Evolutionary conservation across 1,140 invertebrate genomes (phyloP).

Genomic region (Micrasema longulum): DNA sequence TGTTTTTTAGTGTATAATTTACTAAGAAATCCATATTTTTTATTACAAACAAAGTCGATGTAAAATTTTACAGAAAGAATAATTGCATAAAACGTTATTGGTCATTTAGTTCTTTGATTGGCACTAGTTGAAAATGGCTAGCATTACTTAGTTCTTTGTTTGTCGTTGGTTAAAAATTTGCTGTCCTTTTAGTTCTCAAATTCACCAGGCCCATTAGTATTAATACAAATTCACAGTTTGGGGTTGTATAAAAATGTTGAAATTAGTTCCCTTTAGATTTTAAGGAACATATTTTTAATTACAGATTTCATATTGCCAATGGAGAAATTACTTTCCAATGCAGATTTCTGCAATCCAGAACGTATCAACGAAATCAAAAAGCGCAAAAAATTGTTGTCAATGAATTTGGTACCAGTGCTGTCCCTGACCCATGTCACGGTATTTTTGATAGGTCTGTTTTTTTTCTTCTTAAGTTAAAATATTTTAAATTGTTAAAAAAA

Average conservation of each 20-base stretch:
- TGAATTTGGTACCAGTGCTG: conserved; percentile 85
- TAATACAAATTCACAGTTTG: not conserved
- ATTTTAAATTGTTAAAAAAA: not conserved
- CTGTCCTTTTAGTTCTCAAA: no score
- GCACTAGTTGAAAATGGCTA: not conserved
- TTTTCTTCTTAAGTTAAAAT: not conserved
- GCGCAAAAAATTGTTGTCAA: conserved; percentile 84
- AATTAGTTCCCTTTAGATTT: not conserved
- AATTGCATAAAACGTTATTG: no score
- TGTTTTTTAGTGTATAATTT: no score
- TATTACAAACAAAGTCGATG: no score
- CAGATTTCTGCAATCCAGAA: conserved; percentile 81
- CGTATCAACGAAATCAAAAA: conserved; percentile 78
- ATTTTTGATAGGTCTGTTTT: conserved; percentile 80
- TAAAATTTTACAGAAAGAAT: no score
- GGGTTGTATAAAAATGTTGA: not conserved
- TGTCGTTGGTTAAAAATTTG: not conserved
- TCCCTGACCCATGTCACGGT: conserved; percentile 83
- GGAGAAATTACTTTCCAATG: conserved; percentile 86
- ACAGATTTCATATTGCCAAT: conserved; percentile 77
- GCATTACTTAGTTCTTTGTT: not conserved
- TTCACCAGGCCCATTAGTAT: no score
- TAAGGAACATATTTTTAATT: not conserved
- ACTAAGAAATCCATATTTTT: no score
- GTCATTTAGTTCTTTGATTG: not conserved